Percentiles rank a stretch among this genome's conserved stretches.
Evolutionary conservation across 2,797 vertebrate genomes (phyloP).

Genomic region (Naso thynnoides): DNA sequence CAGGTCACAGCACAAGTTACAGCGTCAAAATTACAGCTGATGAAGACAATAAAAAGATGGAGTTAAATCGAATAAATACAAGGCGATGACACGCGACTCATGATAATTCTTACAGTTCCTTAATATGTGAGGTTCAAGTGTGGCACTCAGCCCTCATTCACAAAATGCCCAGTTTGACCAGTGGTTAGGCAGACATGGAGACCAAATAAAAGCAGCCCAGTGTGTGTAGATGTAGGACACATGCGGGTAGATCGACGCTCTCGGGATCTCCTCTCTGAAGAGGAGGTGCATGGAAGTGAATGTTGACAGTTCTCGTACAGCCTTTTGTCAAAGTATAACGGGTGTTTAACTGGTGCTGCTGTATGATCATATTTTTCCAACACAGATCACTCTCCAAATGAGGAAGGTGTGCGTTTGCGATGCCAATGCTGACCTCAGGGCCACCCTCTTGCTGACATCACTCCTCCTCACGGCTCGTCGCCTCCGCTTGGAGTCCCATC

Average conservation of each 20-base stretch:
- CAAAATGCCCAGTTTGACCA: neutral
- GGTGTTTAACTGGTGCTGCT: neutral
- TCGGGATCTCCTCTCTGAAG: slow-evolving; percentile 19
- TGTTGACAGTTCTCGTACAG: neutral
- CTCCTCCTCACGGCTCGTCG: slow-evolving; percentile 72
- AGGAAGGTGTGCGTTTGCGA: slow-evolving; percentile 57
- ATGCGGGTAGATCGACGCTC: neutral
- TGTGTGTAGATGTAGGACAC: slow-evolving; percentile 6
- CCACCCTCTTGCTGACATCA: slow-evolving; percentile 85
- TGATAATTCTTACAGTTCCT: neutral
- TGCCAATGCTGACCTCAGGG: slow-evolving; percentile 72
- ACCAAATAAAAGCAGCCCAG: neutral
- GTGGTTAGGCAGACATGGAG: neutral
- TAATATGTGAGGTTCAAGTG: neutral
- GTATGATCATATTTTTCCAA: neutral
- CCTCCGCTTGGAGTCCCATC: slow-evolving; percentile 71
- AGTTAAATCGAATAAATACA: neutral
- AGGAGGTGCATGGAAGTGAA: slow-evolving; percentile 27
- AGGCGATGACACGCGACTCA: neutral
- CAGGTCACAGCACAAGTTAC: too few relatives aligned
- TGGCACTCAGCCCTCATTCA: neutral
- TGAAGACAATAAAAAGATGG: neutral
- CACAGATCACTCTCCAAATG: neutral
- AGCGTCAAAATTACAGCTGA: neutral
- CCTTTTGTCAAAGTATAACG: slow-evolving; percentile 16